Conservation (phyloP, 2,888 invertebrate genomes). For the Metallyticus violacea region DNA sequence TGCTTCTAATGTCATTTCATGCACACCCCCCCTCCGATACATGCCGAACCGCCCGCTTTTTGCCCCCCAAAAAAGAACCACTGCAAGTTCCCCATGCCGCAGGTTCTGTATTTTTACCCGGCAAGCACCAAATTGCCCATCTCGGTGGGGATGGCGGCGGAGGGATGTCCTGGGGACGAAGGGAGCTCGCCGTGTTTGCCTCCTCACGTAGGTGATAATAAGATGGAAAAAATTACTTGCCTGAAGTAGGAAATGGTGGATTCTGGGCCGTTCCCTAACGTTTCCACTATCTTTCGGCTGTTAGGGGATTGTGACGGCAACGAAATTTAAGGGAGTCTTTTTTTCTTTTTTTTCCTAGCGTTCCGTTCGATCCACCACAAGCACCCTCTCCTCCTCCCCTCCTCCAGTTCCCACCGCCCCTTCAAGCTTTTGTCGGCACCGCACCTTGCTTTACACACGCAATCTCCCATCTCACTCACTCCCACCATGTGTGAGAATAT, state of each 20-base stretch:
- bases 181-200: neutral
- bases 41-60: conserved; percentile 15
- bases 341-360: conserved; percentile 10
- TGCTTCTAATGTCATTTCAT: conserved; percentile 34
- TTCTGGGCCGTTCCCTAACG: neutral
- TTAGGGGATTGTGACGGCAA: neutral
- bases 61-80: neutral
- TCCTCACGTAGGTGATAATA: neutral
- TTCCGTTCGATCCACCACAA: neutral
- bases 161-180: neutral
- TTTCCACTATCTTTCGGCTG: neutral
- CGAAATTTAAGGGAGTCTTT: conserved; percentile 23
- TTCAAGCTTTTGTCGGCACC: conserved; percentile 36
- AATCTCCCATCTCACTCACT: conserved; percentile 41
- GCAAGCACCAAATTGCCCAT: neutral
- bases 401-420: conserved; percentile 35
- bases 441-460: conserved; percentile 46
- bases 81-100: too few species aligned
- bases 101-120: neutral
- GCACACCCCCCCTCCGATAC: conserved; percentile 20
- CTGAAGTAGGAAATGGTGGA: neutral
- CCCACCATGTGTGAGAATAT: conserved; percentile 51
- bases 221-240: neutral
- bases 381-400: conserved; percentile 7
- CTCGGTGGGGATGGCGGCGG: neutral